These are phyloP conservation scores for Mylabris phalerata DNA, from an alignment of 1,140 invertebrate genomes.

Conservation along the genomic window DNA sequence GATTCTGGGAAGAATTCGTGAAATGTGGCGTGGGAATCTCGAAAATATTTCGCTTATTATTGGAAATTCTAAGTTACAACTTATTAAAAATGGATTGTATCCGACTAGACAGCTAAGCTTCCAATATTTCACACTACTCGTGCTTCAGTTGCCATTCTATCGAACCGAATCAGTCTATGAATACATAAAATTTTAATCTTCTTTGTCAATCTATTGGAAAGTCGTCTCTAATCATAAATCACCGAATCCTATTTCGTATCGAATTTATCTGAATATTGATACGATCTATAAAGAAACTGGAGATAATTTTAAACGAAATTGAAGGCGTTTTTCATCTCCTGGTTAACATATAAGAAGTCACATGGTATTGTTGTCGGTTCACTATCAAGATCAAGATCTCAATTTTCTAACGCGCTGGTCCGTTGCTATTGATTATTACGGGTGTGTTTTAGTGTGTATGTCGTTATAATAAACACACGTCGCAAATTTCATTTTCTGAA, in stretches of 20 bases:
- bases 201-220: slow-evolving; percentile 25
- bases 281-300: no score
- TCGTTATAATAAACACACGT: not conserved
- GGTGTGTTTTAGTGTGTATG: slow-evolving; percentile 6
- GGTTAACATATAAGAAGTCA: no score
- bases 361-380: no score
- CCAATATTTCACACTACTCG: not conserved
- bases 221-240: slow-evolving; percentile 23
- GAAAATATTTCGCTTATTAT: no score
- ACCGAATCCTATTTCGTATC: not conserved
- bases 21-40: no score
- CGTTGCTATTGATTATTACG: slow-evolving; percentile 9
- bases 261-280: not conserved
- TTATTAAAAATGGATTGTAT: no score
- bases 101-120: not conserved
- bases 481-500: not conserved
- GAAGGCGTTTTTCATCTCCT: no score
- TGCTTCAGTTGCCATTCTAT: not conserved
- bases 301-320: no score
- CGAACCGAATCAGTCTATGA: slow-evolving; percentile 17
- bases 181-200: slow-evolving; percentile 28
- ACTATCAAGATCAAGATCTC: no score
- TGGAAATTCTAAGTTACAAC: no score
- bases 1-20: no score
- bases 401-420: slow-evolving; percentile 5